Conservation (phyloP, 2,113 vertebrate genomes). For the Motacilla alba region DNA sequence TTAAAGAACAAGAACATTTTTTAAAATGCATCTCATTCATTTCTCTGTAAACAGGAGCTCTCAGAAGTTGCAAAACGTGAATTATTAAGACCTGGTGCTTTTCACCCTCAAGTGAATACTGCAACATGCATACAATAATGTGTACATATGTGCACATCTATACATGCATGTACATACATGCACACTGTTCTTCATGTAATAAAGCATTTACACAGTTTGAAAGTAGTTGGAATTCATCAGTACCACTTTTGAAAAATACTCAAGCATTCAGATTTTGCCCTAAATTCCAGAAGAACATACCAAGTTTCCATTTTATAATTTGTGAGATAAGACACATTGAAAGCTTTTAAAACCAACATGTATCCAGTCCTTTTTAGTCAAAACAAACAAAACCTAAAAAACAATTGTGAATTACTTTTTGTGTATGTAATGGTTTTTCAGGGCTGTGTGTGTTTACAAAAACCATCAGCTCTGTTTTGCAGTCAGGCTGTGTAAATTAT, state of each 20-base stretch:
- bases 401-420: not conserved
- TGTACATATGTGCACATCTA: not conserved
- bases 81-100: not conserved
- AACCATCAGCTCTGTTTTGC: not conserved
- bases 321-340: not conserved
- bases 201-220: not conserved
- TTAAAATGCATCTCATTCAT: not conserved
- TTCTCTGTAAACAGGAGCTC: not conserved
- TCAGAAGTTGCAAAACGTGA: not conserved
- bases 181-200: not conserved
- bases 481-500: slow-evolving; percentile 20
- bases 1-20: not conserved
- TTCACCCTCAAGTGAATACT: not conserved
- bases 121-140: not conserved
- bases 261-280: not conserved
- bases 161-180: not conserved
- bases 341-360: not conserved
- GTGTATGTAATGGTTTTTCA: not conserved
- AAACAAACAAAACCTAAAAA: not conserved
- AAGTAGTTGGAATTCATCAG: not conserved
- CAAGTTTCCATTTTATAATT: not conserved
- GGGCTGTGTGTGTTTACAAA: not conserved
- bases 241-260: not conserved
- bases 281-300: not conserved
- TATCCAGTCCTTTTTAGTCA: not conserved